Evolutionary conservation across 2,113 vertebrate species (phyloP).

Genomic region (Gymnocephalus cernua): DNA sequence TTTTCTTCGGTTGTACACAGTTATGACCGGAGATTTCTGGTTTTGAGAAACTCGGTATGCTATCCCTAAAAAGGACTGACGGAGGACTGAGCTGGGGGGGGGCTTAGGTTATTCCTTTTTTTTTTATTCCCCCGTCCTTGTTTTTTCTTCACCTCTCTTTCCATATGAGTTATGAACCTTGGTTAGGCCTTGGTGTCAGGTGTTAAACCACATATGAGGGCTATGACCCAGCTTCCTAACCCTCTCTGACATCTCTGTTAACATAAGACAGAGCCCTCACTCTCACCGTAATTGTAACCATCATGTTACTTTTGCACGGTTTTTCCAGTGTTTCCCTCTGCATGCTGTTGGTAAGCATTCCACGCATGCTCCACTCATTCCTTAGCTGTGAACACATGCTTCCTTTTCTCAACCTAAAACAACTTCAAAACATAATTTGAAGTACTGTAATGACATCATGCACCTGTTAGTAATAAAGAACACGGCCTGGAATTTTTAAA

Average conservation of each 20-base stretch:
- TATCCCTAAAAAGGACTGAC: background rate
- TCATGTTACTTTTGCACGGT: slow-evolving; percentile 53
- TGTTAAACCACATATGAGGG: slow-evolving; percentile 69
- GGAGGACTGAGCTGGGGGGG: background rate
- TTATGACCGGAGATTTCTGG: slow-evolving; percentile 35
- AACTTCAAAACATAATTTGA: background rate
- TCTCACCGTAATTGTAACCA: slow-evolving; percentile 68
- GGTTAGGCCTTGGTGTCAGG: slow-evolving; percentile 60
- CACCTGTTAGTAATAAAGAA: slow-evolving; percentile 47
- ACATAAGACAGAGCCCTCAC: slow-evolving; percentile 62
- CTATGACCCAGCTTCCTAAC: slow-evolving; percentile 67
- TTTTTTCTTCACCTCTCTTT: slow-evolving; percentile 50
- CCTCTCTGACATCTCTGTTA: slow-evolving; percentile 68
- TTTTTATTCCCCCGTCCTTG: background rate
- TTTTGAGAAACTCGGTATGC: background rate
- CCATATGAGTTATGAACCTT: slow-evolving; percentile 41
- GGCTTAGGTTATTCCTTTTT: background rate
- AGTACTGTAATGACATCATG: slow-evolving; percentile 33
- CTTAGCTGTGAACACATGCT: slow-evolving; percentile 14
- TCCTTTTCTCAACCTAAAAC: slow-evolving; percentile 23
- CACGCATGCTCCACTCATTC: slow-evolving; percentile 14
- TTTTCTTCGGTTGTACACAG: background rate
- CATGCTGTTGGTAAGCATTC: slow-evolving; percentile 49
- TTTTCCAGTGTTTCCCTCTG: slow-evolving; percentile 38
- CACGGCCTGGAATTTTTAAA: slow-evolving; percentile 28